These are phyloP conservation scores for Beaufortia kweichowensis DNA, from an alignment of 2,113 vertebrate genomes.

Conservation along the genomic window DNA sequence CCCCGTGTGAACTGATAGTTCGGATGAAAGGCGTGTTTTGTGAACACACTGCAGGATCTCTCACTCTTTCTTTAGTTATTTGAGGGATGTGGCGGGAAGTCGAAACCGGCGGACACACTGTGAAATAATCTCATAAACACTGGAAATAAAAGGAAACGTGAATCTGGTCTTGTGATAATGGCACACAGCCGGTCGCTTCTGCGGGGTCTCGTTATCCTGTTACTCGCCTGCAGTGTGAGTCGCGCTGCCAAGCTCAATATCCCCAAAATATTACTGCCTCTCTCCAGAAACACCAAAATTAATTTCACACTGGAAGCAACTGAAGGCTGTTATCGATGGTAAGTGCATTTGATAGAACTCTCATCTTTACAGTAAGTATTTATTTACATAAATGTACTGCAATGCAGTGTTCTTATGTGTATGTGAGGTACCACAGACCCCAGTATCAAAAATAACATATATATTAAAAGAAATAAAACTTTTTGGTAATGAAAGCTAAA, in stretches of 20 bases:
- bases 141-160: not conserved
- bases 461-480: no score
- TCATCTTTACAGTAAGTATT: no score
- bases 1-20: not conserved
- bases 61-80: not conserved
- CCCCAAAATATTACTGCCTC: slow-evolving; percentile 89
- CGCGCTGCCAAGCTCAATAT: slow-evolving; percentile 84
- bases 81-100: not conserved
- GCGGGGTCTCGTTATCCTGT: slow-evolving; percentile 30
- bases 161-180: not conserved
- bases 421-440: no score
- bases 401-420: no score
- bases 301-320: slow-evolving; percentile 91
- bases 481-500: no score
- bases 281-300: slow-evolving; percentile 81
- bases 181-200: not conserved
- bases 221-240: not conserved
- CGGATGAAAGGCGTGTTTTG: not conserved
- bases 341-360: slow-evolving; percentile 58
- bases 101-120: not conserved
- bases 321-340: slow-evolving; percentile 96
- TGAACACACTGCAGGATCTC: not conserved
- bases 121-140: not conserved
- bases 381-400: not conserved
- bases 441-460: no score